Percentiles rank a stretch among this genome's conserved stretches.
Evolutionary conservation across 2,113 vertebrate genomes (phyloP).

Genomic region (Thymallus thymallus): DNA sequence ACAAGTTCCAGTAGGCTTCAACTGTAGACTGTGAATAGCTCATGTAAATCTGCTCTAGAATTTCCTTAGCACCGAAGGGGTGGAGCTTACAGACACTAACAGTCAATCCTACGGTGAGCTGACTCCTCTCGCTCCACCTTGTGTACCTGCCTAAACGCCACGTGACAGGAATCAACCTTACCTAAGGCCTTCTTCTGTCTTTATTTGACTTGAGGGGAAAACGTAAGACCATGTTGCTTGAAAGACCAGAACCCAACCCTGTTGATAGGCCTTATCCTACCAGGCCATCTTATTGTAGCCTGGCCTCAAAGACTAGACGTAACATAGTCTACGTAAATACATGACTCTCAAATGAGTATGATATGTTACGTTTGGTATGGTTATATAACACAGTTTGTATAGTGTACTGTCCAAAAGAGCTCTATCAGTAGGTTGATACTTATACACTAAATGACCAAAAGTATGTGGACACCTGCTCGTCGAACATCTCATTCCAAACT

Average conservation of each 20-base stretch:
- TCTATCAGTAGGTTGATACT: not conserved
- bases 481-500: too few relatives aligned
- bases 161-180: not conserved
- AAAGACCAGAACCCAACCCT: not conserved
- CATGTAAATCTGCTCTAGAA: constrained; percentile 50
- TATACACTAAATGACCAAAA: too few relatives aligned
- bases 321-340: too few relatives aligned
- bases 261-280: not conserved
- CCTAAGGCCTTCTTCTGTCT: not conserved
- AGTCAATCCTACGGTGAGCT: constrained; percentile 33
- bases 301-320: too few relatives aligned
- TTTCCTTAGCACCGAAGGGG: constrained; percentile 44
- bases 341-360: too few relatives aligned
- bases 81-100: constrained; percentile 33
- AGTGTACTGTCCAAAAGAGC: not conserved
- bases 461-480: too few relatives aligned
- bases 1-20: constrained; percentile 19
- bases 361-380: too few relatives aligned
- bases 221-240: not conserved
- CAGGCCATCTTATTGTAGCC: not conserved
- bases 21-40: constrained; percentile 36
- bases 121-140: not conserved
- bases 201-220: not conserved
- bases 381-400: not conserved
- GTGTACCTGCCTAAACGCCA: not conserved